These are phyloP conservation scores for Andrena bicolor DNA, from an alignment of 2,888 invertebrate species.

Conservation along the genomic window DNA sequence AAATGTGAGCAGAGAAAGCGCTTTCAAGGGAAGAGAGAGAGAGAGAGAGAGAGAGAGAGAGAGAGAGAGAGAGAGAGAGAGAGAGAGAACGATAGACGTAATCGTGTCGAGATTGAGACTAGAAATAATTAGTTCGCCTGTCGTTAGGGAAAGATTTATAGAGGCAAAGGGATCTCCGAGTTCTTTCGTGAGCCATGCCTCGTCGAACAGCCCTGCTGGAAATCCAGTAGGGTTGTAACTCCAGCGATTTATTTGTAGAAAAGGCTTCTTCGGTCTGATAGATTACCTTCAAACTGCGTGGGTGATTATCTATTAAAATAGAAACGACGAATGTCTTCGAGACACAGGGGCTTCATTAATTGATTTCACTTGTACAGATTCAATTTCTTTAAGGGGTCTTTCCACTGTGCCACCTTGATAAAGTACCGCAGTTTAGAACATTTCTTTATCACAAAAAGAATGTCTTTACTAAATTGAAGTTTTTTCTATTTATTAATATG, in stretches of 20 bases:
- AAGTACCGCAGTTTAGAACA: no score
- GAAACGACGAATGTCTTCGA: slow-evolving; percentile 27
- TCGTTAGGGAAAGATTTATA: slow-evolving; percentile 66
- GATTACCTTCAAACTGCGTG: slow-evolving; percentile 32
- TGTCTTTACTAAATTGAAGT: no score
- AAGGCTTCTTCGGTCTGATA: slow-evolving; percentile 26
- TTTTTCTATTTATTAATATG: no score
- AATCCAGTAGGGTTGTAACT: slow-evolving; percentile 35
- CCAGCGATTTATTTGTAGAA: slow-evolving; percentile 55
- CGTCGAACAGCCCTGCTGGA: slow-evolving; percentile 28
- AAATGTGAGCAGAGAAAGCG: background rate
- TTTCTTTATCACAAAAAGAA: no score
- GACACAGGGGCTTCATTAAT: slow-evolving; percentile 12
- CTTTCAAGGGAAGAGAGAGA: slow-evolving; percentile 3
- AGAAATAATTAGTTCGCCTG: slow-evolving; percentile 68
- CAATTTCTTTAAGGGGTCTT: background rate
- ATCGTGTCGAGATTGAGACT: slow-evolving; percentile 58
- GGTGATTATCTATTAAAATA: slow-evolving; percentile 29
- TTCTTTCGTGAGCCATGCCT: slow-evolving; percentile 20
- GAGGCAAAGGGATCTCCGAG: slow-evolving; percentile 23
- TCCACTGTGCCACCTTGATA: no score
- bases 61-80: background rate
- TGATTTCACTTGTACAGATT: background rate
- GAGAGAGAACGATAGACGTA: slow-evolving; percentile 32
- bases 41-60: slow-evolving; percentile 22